These are phyloP conservation scores for Lutjanus argentimaculatus DNA, from an alignment of 2,797 vertebrate species.

Conservation along the genomic window DNA sequence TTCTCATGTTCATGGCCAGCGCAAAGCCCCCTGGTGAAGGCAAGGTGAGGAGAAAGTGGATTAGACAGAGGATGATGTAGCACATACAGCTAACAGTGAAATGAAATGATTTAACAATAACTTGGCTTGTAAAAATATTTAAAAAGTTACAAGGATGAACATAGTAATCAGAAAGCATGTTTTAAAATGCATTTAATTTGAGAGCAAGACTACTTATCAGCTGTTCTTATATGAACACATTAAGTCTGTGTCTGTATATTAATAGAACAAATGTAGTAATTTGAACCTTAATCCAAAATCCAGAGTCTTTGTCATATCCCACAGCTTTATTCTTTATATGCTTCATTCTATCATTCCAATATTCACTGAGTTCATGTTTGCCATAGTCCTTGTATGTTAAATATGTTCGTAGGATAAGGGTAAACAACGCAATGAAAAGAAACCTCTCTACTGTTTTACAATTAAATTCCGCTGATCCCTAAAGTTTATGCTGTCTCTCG, in stretches of 20 bases:
- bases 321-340: no score
- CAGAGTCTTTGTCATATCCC: no score
- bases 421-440: not conserved
- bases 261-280: not conserved
- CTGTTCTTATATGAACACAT: not conserved
- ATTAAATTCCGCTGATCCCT: not conserved
- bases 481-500: not conserved
- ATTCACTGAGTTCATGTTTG: no score
- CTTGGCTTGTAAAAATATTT: not conserved
- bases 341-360: no score
- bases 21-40: conserved; percentile 75
- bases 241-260: not conserved
- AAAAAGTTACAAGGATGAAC: not conserved
- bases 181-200: conserved; percentile 4
- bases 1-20: conserved; percentile 41
- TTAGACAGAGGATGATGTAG: conserved; percentile 59
- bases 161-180: not conserved
- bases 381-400: no score
- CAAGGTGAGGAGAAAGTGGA: conserved; percentile 67
- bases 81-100: conserved; percentile 4
- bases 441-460: not conserved
- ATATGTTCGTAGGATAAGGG: no score
- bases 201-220: not conserved
- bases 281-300: not conserved
- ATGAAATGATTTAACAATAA: conserved; percentile 16